Evolutionary conservation across 2,797 vertebrate genomes (phyloP).

Genomic region (Mus spretus): DNA sequence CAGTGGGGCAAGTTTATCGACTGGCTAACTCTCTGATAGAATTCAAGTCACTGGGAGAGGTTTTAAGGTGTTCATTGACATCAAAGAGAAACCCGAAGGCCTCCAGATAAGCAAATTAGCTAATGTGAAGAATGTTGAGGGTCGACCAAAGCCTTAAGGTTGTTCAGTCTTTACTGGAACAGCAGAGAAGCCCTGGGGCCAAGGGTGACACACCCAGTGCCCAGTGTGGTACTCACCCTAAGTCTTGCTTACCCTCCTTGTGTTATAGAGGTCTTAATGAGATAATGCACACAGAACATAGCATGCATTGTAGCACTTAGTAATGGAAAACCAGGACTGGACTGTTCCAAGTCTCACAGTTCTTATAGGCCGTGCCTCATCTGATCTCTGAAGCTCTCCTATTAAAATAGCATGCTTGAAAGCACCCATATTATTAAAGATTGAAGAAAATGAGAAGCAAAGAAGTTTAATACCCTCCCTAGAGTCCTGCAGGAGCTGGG

Average conservation of each 20-base stretch:
- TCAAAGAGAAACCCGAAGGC: neutral
- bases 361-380: constrained; percentile 34
- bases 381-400: constrained; percentile 12
- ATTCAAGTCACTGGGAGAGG: constrained; percentile 1
- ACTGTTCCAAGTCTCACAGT: neutral
- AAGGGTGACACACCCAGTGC: neutral
- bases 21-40: neutral
- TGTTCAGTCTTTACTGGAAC: neutral
- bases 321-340: neutral
- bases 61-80: neutral
- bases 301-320: neutral
- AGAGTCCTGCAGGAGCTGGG: neutral
- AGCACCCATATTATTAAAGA: constrained; percentile 45
- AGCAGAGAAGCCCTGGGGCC: neutral
- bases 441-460: constrained; percentile 53
- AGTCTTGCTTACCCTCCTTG: neutral
- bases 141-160: neutral
- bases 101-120: neutral
- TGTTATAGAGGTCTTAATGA: neutral
- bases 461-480: constrained; percentile 21
- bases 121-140: neutral
- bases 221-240: neutral
- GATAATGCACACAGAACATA: neutral
- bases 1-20: neutral
- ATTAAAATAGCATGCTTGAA: constrained; percentile 32